Evolutionary conservation across 2,888 invertebrate genomes (phyloP).

Genomic region (Pecten maximus): DNA sequence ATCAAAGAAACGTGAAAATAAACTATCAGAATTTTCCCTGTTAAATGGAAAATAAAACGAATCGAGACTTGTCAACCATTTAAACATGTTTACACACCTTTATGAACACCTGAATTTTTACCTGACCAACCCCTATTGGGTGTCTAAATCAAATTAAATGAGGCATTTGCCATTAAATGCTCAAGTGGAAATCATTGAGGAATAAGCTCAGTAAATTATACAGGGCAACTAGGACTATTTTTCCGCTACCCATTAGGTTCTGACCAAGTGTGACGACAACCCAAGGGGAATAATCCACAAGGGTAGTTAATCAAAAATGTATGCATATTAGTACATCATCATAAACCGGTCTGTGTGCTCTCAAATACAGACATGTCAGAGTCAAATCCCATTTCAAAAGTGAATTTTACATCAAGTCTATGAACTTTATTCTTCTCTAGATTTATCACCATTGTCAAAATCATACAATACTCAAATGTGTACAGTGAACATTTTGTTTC

Average conservation of each 20-base stretch:
- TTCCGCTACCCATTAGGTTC: not conserved
- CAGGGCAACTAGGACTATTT: not conserved
- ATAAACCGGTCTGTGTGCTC: not conserved
- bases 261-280: not conserved
- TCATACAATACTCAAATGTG: no score
- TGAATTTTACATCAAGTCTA: no score
- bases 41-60: not conserved
- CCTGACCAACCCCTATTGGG: not conserved
- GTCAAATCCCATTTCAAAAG: no score
- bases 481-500: no score
- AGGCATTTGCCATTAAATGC: not conserved
- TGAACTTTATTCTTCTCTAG: no score
- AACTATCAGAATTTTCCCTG: not conserved
- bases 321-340: not conserved
- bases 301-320: not conserved
- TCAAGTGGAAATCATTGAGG: not conserved
- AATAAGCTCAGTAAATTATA: not conserved
- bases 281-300: not conserved
- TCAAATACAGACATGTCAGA: not conserved
- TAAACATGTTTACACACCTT: not conserved
- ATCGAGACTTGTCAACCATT: not conserved
- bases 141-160: conserved; percentile 14
- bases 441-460: no score
- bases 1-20: not conserved
- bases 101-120: not conserved